Conservation (phyloP, 2,888 invertebrate genomes). For the Cenopis cana region DNA sequence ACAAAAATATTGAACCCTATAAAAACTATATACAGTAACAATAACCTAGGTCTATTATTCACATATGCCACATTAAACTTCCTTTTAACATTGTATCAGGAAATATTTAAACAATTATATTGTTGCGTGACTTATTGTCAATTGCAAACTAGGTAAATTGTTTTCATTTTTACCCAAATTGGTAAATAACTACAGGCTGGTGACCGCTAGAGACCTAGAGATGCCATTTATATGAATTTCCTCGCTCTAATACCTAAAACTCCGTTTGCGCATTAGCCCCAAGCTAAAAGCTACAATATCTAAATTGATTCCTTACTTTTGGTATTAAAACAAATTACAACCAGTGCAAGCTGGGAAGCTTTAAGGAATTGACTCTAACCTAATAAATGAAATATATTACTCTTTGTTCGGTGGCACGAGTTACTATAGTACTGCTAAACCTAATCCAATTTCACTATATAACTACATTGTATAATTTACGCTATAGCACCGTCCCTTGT, state of each 20-base stretch:
- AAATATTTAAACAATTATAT: background rate
- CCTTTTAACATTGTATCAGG: background rate
- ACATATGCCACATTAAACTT: background rate
- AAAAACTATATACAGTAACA: background rate
- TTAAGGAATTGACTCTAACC: slow-evolving; percentile 24
- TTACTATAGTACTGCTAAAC: slow-evolving; percentile 28
- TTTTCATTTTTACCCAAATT: background rate
- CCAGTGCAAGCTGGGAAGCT: slow-evolving; percentile 38
- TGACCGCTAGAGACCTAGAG: background rate
- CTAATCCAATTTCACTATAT: slow-evolving; percentile 31
- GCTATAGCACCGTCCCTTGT: slow-evolving; percentile 42
- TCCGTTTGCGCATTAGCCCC: slow-evolving; percentile 30
- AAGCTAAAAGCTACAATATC: slow-evolving; percentile 31
- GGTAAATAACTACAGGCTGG: background rate
- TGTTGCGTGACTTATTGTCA: background rate
- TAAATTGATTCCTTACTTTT: slow-evolving; percentile 35
- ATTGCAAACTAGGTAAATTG: background rate
- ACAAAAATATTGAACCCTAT: background rate
- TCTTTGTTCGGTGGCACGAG: slow-evolving; percentile 40
- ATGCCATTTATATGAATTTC: slow-evolving; percentile 26
- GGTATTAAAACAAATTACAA: slow-evolving; percentile 44
- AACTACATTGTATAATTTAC: slow-evolving; percentile 22
- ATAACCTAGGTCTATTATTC: background rate
- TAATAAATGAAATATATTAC: slow-evolving; percentile 40
- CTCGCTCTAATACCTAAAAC: slow-evolving; percentile 16